Conservation (phyloP, 2,888 invertebrate genomes). For the Panorpa germanica region DNA sequence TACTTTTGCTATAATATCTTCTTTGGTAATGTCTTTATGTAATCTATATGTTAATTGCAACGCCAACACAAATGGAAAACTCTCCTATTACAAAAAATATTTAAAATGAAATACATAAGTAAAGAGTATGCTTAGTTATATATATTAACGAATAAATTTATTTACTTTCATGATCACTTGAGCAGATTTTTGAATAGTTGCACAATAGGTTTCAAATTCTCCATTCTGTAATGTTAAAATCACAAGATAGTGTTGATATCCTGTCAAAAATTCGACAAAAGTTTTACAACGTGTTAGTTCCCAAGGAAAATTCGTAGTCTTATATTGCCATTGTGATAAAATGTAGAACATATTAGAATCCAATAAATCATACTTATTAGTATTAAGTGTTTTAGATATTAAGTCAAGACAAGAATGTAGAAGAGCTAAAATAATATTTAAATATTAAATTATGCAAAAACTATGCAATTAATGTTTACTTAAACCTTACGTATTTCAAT, state of each 20-base stretch:
- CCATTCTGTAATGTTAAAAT: no score
- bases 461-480: no score
- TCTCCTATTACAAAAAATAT: slow-evolving; percentile 7
- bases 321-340: slow-evolving; percentile 1
- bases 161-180: no score
- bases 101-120: no score
- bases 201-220: slow-evolving; percentile 4
- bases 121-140: no score
- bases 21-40: background rate
- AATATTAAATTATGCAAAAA: no score
- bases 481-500: no score
- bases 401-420: no score
- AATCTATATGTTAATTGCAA: slow-evolving; percentile 4
- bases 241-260: slow-evolving; percentile 4
- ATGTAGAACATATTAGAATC: slow-evolving; percentile 7
- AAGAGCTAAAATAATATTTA: no score
- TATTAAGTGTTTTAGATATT: no score
- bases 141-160: no score
- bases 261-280: slow-evolving; percentile 8
- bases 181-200: slow-evolving; percentile 6
- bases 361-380: slow-evolving; percentile 6
- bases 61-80: background rate
- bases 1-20: background rate
- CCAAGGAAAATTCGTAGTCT: slow-evolving; percentile 9
- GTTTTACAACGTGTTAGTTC: slow-evolving; percentile 7